Evolutionary conservation across 2,113 vertebrate species (phyloP), one percentile per base, ranked within the genome.

Genomic region (Beaufortia kweichowensis): DNA sequence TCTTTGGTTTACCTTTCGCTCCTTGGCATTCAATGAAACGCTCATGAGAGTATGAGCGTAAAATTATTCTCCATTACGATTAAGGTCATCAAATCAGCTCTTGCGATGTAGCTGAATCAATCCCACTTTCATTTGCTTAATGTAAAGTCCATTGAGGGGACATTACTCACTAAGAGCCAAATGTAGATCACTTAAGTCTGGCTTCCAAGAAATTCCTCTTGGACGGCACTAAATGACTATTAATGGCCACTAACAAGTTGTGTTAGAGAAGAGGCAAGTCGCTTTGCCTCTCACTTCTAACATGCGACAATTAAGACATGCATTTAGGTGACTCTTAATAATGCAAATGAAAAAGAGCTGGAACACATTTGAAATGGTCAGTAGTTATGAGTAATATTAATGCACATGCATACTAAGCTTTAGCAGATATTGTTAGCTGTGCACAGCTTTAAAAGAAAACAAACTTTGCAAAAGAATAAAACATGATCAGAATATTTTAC

Each of bases 41-140:
- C 48, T 14, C 55, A 77, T 80, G 75, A 70, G 21, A 43, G 28
- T 72, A 82, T 82, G 79, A 78, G 78, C 53, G 70, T 64, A 84
- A 79, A 85, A 81, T 57, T 76, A 60, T 77, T 77, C 77, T 82
- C 69, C 80, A 84, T 84, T 88, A 88, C 56, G 53, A 84, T 84
- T 79, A 61, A 79, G 86, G 84, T 87, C 84, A 84, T 85, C 83
- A 81, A 84, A 85, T 84, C 83, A 84, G 65, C 78, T 79, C 80
- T 75, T 76, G 83, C 72, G 81, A 81, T 85, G 80, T 75, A 46
- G 29, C 70, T 39, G 76, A 83, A 86, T 86, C 84, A 85, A 86
- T 86, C 78, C 79, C 76, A 78, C 75, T 86, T 86, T 86, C 71
- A 86, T 86, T 88, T 83, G 81, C 81, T 84, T 86, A 86, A 88